phyloP scores from a whole-genome alignment of 2,797 vertebrate species.

The Phrynocephalus guinanensis region DNA sequence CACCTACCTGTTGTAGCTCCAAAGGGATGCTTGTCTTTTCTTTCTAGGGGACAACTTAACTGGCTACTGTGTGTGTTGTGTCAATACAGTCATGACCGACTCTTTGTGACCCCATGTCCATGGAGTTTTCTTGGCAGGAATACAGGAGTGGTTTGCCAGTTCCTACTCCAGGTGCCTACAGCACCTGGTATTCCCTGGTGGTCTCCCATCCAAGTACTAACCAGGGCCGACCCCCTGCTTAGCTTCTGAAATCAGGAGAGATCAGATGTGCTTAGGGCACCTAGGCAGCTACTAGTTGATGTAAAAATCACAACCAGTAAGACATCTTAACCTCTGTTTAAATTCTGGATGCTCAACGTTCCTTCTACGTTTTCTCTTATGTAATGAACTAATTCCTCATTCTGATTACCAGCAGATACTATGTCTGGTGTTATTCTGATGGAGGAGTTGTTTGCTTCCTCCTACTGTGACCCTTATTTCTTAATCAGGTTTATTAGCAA shows the following conservation, averaged over 20 bases:
- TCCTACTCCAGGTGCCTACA: too few relatives aligned
- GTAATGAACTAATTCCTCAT: not conserved
- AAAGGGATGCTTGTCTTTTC: not conserved
- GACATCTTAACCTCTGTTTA: not conserved
- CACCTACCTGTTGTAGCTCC: not conserved
- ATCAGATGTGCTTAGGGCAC: too few relatives aligned
- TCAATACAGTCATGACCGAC: too few relatives aligned
- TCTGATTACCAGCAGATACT: not conserved
- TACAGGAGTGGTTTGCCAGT: too few relatives aligned
- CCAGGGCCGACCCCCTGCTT: too few relatives aligned
- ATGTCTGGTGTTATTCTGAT: too few relatives aligned
- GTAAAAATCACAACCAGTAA: not conserved
- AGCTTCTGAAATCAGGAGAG: too few relatives aligned
- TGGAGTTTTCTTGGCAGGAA: too few relatives aligned
- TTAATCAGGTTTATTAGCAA: not conserved
- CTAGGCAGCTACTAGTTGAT: not conserved
- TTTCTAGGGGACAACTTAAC: constrained; percentile 1
- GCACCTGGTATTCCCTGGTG: too few relatives aligned
- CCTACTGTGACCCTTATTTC: not conserved
- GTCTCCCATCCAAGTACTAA: too few relatives aligned
- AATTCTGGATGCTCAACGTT: not conserved
- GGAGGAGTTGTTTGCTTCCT: not conserved
- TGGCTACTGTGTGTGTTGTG: too few relatives aligned
- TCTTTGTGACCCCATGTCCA: too few relatives aligned
- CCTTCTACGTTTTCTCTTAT: not conserved